phyloP scores from a whole-genome alignment of 2,797 vertebrate species.

The Sebastes matsubarae region DNA sequence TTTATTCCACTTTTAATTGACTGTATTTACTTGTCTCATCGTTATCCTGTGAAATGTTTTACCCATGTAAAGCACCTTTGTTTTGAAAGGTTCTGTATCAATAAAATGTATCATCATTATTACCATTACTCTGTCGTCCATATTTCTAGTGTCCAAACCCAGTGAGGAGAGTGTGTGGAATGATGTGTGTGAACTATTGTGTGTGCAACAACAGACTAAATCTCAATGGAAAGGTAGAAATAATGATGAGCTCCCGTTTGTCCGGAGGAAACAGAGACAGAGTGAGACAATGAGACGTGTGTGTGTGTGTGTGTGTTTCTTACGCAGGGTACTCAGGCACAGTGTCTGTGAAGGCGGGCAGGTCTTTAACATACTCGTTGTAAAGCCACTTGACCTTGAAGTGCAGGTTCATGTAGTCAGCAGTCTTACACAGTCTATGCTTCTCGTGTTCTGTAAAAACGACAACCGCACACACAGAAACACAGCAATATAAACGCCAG shows the following conservation, averaged over 20 bases:
- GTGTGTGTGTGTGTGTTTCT: conserved; percentile 61
- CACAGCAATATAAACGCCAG: neutral
- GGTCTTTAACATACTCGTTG: conserved; percentile 92
- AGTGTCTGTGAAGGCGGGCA: conserved; percentile 84
- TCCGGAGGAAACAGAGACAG: neutral
- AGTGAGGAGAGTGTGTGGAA: neutral
- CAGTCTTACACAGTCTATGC: conserved; percentile 90
- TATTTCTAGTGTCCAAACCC: neutral
- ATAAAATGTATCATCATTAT: neutral
- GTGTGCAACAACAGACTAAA: neutral
- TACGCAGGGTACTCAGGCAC: conserved; percentile 94
- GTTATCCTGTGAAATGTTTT: neutral
- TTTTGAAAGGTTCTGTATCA: neutral
- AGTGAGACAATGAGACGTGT: neutral
- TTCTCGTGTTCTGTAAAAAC: conserved; percentile 90
- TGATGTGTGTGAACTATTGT: neutral
- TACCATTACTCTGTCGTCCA: neutral
- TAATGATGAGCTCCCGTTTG: neutral
- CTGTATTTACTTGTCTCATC: neutral
- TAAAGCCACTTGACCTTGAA: conserved; percentile 99
- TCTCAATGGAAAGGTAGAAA: neutral
- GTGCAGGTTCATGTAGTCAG: conserved; percentile 99
- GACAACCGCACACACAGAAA: neutral
- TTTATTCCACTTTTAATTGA: neutral
- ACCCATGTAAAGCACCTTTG: neutral